These are phyloP conservation scores for Eupithecia subumbrata DNA, from an alignment of 2,888 invertebrate species.

Conservation along the genomic window DNA sequence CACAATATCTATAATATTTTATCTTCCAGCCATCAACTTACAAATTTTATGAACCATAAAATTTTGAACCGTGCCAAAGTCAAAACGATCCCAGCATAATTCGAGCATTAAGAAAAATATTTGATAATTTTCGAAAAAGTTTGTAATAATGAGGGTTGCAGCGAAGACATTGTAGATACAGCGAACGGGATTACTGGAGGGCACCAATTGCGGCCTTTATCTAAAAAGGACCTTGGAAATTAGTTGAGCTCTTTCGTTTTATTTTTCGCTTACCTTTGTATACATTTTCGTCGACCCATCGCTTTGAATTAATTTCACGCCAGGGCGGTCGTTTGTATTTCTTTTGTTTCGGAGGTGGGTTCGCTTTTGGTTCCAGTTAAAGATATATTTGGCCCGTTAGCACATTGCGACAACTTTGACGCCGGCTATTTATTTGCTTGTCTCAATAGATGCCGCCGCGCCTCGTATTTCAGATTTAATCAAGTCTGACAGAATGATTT, in stretches of 20 bases:
- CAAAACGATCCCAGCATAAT: constrained; percentile 45
- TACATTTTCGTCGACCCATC: constrained; percentile 74
- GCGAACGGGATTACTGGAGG: constrained; percentile 62
- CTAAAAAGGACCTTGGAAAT: constrained; percentile 70
- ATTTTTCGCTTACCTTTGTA: constrained; percentile 77
- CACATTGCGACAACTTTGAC: constrained; percentile 76
- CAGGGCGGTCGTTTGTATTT: constrained; percentile 74
- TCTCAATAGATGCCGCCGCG: constrained; percentile 71
- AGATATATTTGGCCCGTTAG: constrained; percentile 77
- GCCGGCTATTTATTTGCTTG: constrained; percentile 76
- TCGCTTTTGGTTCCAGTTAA: constrained; percentile 66
- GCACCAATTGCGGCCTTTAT: constrained; percentile 67
- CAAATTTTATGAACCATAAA: constrained; percentile 48
- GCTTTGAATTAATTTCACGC: constrained; percentile 78
- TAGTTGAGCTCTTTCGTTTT: constrained; percentile 70
- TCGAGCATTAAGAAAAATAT: constrained; percentile 42
- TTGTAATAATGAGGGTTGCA: constrained; percentile 45
- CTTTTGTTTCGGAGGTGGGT: constrained; percentile 74
- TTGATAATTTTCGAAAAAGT: constrained; percentile 45
- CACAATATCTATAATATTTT: constrained; percentile 61
- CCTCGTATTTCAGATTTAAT: constrained; percentile 79
- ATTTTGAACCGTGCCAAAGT: constrained; percentile 42
- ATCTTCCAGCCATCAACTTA: constrained; percentile 52
- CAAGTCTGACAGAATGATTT: constrained; percentile 76
- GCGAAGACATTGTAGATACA: constrained; percentile 47